phyloP scores from a whole-genome alignment of 2,113 vertebrate genomes.

The Turnix velox region DNA sequence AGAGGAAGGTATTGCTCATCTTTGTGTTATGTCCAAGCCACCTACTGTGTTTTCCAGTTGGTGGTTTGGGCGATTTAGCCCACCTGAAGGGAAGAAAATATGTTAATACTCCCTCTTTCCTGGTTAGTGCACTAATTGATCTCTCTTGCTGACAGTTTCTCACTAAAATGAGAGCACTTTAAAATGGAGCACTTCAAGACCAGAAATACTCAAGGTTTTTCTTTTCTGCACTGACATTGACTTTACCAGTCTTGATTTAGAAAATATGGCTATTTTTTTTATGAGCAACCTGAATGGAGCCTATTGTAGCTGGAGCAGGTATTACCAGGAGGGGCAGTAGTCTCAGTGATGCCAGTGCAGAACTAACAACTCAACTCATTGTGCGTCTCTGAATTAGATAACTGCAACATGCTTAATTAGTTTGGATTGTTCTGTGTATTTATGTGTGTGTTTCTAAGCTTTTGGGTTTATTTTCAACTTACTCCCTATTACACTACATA shows the following conservation, averaged over 20 bases:
- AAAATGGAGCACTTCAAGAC: background rate
- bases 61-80: background rate
- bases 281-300: background rate
- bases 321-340: background rate
- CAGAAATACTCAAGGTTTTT: background rate
- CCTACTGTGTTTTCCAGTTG: background rate
- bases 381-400: background rate
- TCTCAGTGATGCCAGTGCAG: background rate
- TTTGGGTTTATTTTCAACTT: background rate
- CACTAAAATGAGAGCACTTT: background rate
- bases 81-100: background rate
- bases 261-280: background rate
- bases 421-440: background rate
- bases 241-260: background rate
- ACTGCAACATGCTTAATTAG: background rate
- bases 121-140: background rate
- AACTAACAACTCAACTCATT: background rate
- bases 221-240: background rate
- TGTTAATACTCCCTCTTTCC: background rate
- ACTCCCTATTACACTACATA: background rate
- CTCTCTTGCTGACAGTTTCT: background rate
- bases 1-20: background rate
- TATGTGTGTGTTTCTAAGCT: background rate
- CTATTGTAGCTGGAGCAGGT: background rate
- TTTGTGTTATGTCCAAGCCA: background rate